These are phyloP conservation scores for Zosterops hypoxanthus DNA, from an alignment of 2,113 vertebrate species.

Conservation along the genomic window DNA sequence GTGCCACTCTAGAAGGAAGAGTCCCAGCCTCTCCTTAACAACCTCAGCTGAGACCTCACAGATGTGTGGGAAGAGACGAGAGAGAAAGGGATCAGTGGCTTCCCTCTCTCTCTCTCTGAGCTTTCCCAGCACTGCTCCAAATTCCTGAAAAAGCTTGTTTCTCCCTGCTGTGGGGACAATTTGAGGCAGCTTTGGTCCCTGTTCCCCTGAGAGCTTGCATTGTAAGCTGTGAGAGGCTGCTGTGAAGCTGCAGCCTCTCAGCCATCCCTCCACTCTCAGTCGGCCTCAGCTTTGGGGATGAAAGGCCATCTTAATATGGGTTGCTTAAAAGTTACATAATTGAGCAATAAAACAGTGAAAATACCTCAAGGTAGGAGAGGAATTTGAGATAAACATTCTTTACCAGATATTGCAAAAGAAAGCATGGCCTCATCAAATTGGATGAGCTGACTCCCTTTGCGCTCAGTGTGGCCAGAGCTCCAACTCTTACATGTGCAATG, in stretches of 20 bases:
- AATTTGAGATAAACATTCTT: conserved; percentile 43
- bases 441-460: neutral
- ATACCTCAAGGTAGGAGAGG: conserved; percentile 12
- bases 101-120: neutral
- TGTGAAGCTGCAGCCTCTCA: neutral
- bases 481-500: neutral
- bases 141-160: neutral
- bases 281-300: neutral
- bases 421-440: neutral
- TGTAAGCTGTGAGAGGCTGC: neutral
- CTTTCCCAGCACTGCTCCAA: neutral
- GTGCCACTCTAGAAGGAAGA: neutral
- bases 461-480: neutral
- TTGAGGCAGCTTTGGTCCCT: neutral
- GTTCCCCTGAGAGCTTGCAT: neutral
- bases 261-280: neutral
- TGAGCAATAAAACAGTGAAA: conserved; percentile 36
- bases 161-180: neutral
- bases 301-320: neutral
- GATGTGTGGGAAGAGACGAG: neutral
- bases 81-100: neutral
- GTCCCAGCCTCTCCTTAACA: neutral
- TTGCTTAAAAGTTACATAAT: conserved; percentile 27
- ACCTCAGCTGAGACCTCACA: neutral
- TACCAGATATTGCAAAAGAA: conserved; percentile 32